phyloP scores from a whole-genome alignment of 2,797 vertebrate species.

The Cyprinodon diabolis region DNA sequence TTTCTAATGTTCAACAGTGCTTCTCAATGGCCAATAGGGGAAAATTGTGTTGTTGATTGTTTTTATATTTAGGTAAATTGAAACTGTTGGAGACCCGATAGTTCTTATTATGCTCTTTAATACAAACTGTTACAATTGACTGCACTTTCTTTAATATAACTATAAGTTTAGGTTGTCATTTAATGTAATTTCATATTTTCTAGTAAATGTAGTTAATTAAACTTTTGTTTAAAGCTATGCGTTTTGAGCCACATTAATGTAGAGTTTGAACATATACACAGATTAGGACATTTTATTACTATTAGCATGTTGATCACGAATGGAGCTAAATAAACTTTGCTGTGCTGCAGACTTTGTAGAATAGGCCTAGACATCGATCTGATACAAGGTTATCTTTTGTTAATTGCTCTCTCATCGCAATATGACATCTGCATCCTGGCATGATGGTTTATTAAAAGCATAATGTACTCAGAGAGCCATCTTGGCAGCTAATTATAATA shows the following conservation, averaged over 20 bases:
- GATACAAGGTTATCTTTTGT: slow-evolving; percentile 44
- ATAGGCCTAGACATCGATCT: slow-evolving; percentile 20
- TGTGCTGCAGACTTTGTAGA: neutral
- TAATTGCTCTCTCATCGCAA: slow-evolving; percentile 60
- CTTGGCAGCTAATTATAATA: slow-evolving; percentile 66
- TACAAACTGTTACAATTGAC: neutral
- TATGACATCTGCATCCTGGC: slow-evolving; percentile 45
- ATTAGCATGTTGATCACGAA: neutral
- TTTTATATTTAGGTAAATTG: neutral
- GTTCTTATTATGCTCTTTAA: neutral
- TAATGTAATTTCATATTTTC: neutral
- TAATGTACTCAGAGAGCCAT: slow-evolving; percentile 45
- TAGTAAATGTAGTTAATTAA: neutral
- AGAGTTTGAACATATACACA: neutral
- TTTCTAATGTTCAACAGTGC: neutral
- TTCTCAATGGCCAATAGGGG: neutral
- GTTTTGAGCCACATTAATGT: neutral
- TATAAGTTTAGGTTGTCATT: too few species aligned
- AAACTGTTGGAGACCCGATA: neutral
- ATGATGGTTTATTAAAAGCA: slow-evolving; percentile 55
- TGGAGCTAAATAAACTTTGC: neutral
- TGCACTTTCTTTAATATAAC: neutral
- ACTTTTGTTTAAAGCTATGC: neutral
- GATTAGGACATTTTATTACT: neutral
- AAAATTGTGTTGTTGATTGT: neutral